Conservation (phyloP, 2,113 vertebrate species). For the Anhinga rufa region DNA sequence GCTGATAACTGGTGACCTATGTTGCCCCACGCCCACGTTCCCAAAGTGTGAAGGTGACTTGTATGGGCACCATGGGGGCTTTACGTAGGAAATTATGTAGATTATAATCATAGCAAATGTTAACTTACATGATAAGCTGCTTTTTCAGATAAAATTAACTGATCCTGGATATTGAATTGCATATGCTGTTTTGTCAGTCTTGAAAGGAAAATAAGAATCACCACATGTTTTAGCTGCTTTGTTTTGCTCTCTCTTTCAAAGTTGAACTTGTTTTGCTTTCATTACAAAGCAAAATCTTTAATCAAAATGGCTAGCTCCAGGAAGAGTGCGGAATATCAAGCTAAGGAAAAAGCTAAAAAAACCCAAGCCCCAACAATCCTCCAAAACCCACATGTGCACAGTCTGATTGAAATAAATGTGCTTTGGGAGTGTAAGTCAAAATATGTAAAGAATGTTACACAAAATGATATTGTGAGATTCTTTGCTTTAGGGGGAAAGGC, state of each 20-base stretch:
- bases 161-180: neutral
- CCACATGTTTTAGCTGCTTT: neutral
- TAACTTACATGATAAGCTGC: neutral
- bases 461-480: neutral
- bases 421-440: neutral
- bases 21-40: neutral
- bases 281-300: neutral
- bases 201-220: neutral
- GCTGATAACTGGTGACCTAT: neutral
- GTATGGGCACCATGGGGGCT: neutral
- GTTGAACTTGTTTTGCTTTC: neutral
- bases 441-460: neutral
- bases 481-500: neutral
- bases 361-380: neutral
- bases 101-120: neutral
- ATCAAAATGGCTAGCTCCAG: neutral
- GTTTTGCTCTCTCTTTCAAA: neutral
- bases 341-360: neutral
- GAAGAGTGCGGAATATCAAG: neutral
- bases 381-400: neutral
- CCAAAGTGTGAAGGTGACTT: neutral
- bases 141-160: neutral
- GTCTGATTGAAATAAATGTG: neutral
- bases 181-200: neutral
- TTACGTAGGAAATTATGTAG: neutral